Evolutionary conservation across 2,113 vertebrate genomes (phyloP).

Genomic region (Microcebus griseorufus): DNA sequence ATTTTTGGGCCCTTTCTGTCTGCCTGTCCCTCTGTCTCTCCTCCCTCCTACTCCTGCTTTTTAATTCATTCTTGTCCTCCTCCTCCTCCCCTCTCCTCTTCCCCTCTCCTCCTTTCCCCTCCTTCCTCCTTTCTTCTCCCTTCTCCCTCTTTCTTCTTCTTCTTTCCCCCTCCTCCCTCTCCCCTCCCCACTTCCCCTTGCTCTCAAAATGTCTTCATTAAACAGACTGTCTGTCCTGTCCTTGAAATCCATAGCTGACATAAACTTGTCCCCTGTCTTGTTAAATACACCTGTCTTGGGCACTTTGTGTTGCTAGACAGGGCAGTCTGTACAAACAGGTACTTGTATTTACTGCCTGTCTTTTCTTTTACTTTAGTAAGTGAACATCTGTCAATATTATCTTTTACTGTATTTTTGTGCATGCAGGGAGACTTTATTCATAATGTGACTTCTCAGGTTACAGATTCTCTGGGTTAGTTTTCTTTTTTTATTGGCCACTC

Average conservation of each 20-base stretch:
- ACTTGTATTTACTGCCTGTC: too few species aligned
- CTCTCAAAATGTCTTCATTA: not conserved
- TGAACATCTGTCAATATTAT: conserved; percentile 25
- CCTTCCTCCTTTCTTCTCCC: too few species aligned
- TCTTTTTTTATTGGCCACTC: conserved; percentile 37
- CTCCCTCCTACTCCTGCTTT: fast-evolving
- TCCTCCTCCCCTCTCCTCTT: not conserved
- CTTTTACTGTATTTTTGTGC: fast-evolving
- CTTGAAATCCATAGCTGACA: not conserved
- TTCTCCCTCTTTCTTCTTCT: too few species aligned
- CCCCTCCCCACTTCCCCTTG: not conserved
- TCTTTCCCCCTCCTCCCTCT: not conserved
- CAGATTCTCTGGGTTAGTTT: conserved; percentile 44
- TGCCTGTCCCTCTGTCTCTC: too few species aligned
- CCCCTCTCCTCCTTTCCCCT: not conserved
- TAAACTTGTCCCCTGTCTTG: not conserved
- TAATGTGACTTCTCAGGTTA: conserved; percentile 16
- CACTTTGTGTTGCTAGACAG: not conserved
- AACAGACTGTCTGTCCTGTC: not conserved
- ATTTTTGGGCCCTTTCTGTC: not conserved
- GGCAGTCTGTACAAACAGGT: not conserved
- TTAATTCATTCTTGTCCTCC: not conserved
- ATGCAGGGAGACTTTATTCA: conserved; percentile 42
- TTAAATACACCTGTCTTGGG: not conserved
- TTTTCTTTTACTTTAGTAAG: not conserved